These are phyloP conservation scores for Euthynnus affinis DNA, from an alignment of 2,797 vertebrate genomes.

Conservation along the genomic window DNA sequence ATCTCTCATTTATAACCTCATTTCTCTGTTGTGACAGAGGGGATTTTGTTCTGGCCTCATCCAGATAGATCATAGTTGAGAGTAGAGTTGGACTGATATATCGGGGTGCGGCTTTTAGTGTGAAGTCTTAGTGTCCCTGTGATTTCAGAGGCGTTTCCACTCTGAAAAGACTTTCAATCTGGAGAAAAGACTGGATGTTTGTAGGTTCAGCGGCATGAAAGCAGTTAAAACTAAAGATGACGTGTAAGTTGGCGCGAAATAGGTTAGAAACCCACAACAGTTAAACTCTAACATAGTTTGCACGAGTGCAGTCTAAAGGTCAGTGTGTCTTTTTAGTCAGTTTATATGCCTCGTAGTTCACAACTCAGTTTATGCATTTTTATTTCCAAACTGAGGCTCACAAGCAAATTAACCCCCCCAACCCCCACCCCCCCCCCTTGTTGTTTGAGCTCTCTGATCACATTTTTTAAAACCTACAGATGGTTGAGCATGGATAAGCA, in stretches of 20 bases:
- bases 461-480: neutral
- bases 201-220: neutral
- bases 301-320: neutral
- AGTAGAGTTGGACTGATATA: neutral
- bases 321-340: neutral
- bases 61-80: neutral
- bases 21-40: too few relatives aligned
- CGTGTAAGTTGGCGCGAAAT: neutral
- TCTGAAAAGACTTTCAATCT: neutral
- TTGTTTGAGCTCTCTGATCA: neutral
- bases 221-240: neutral
- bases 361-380: neutral
- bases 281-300: neutral
- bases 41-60: neutral
- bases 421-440: too few relatives aligned
- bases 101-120: neutral
- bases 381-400: neutral
- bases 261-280: neutral
- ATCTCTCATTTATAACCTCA: slow-evolving; percentile 14
- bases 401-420: too few relatives aligned
- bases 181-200: neutral
- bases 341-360: neutral
- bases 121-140: neutral
- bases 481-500: slow-evolving; percentile 5
- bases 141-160: neutral